Conservation (phyloP, 2,113 vertebrate genomes). For the Trogon surrucura region DNA sequence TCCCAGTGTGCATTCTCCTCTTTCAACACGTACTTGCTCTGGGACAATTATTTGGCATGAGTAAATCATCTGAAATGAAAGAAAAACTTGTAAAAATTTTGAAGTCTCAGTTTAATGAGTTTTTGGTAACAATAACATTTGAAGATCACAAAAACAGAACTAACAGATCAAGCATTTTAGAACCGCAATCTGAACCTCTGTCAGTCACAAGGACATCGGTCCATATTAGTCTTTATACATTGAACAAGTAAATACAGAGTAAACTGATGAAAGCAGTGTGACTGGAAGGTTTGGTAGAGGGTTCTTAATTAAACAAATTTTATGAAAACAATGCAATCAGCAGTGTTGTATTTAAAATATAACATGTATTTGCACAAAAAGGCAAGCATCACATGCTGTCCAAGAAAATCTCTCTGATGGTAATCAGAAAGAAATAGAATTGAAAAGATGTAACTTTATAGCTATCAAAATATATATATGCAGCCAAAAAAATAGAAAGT, state of each 20-base stretch:
- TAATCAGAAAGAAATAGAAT: background rate
- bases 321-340: background rate
- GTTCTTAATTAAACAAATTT: background rate
- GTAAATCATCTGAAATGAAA: slow-evolving; percentile 8
- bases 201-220: background rate
- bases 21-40: slow-evolving; percentile 44
- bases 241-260: background rate
- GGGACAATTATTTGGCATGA: slow-evolving; percentile 41
- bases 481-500: background rate
- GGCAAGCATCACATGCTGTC: background rate
- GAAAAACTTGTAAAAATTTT: slow-evolving; percentile 17
- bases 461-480: background rate
- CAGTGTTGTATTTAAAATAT: background rate
- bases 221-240: background rate
- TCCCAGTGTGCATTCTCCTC: slow-evolving; percentile 22
- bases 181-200: background rate
- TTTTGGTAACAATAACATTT: background rate
- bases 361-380: background rate
- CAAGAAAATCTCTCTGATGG: background rate
- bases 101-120: background rate
- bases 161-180: background rate
- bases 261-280: background rate
- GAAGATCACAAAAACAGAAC: background rate
- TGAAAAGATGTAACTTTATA: background rate
- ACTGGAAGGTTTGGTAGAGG: background rate